Conservation (phyloP, 2,797 vertebrate species). For the Crocodylus rhombifer region DNA sequence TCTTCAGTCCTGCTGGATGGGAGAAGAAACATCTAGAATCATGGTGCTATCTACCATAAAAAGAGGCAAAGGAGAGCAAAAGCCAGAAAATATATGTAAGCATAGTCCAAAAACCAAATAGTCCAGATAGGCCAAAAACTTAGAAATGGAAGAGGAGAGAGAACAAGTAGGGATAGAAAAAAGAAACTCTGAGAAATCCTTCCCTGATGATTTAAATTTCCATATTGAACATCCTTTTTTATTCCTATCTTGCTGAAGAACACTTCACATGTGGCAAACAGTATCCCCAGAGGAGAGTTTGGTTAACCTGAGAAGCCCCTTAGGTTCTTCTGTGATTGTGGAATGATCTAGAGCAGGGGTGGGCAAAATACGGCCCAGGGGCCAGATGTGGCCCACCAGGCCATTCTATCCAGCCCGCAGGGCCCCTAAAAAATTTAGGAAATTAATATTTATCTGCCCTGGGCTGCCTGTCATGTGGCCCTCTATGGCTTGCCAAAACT, state of each 20-base stretch:
- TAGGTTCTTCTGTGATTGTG: background rate
- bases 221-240: slow-evolving; percentile 27
- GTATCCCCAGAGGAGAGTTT: slow-evolving; percentile 9
- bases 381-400: no score
- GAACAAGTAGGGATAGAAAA: slow-evolving; percentile 19
- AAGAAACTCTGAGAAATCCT: background rate
- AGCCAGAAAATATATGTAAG: background rate
- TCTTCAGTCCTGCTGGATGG: background rate
- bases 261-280: background rate
- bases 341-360: background rate
- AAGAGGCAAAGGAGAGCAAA: background rate
- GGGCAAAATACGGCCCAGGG: no score
- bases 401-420: no score
- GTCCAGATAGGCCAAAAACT: background rate
- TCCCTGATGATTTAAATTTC: background rate
- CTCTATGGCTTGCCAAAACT: no score
- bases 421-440: no score
- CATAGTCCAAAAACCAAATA: background rate
- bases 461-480: no score
- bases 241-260: slow-evolving; percentile 23
- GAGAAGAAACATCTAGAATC: background rate
- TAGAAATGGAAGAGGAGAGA: background rate
- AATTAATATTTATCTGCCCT: no score
- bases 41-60: background rate
- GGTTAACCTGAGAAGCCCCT: background rate